A percentile compares a stretch with the other conserved stretches of the same genome.
These are phyloP conservation scores for Eurytoma adleriae DNA, from an alignment of 2,888 invertebrate genomes.

Conservation along the genomic window DNA sequence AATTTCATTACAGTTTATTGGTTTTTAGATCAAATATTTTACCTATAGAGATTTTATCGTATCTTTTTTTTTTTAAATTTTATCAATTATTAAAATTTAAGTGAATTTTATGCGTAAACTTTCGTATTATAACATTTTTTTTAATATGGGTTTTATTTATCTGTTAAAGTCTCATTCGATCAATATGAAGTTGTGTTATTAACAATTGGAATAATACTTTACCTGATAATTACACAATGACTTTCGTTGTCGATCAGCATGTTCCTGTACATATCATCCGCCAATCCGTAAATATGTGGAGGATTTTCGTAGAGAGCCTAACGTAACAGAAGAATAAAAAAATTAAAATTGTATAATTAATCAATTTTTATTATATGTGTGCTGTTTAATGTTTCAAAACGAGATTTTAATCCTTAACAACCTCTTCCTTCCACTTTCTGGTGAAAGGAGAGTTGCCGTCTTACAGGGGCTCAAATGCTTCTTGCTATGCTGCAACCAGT, in stretches of 20 bases:
- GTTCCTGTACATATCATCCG: constrained; percentile 85
- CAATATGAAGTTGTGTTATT: background rate
- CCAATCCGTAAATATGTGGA: constrained; percentile 83
- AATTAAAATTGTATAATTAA: background rate
- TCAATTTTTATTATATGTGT: background rate
- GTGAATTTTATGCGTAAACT: too few species aligned
- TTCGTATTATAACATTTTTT: too few species aligned
- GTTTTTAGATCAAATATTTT: too few species aligned
- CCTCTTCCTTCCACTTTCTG: background rate
- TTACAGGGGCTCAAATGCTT: constrained; percentile 39
- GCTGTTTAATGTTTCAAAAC: background rate
- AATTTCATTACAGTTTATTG: too few species aligned
- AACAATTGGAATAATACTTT: constrained; percentile 46
- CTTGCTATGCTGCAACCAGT: too few species aligned
- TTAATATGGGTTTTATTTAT: background rate
- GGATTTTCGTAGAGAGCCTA: constrained; percentile 85
- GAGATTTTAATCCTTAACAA: background rate
- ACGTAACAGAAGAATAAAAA: constrained; percentile 56
- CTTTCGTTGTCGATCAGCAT: constrained; percentile 84
- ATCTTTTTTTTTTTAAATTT: too few species aligned
- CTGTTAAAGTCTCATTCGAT: background rate
- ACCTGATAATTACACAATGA: constrained; percentile 85
- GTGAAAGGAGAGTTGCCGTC: constrained; percentile 18
- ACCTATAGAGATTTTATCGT: too few species aligned
- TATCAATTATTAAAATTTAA: too few species aligned